phyloP scores from a whole-genome alignment of 1,140 invertebrate species.

The Oreohelix idahoensis region DNA sequence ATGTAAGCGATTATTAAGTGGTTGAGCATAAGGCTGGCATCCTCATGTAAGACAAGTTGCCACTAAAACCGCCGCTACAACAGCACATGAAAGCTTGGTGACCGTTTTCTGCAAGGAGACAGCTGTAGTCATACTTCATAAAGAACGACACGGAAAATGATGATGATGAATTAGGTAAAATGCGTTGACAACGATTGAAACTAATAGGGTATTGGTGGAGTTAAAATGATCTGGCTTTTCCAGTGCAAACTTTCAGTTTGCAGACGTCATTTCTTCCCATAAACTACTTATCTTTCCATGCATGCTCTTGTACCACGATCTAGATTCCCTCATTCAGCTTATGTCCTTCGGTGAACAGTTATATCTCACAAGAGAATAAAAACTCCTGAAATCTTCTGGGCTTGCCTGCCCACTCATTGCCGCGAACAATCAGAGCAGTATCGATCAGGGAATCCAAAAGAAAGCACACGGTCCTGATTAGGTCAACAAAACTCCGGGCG shows the following conservation, averaged over 20 bases:
- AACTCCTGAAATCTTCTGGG: neutral
- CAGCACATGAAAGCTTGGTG: too few species aligned
- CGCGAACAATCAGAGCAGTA: slow-evolving; percentile 22
- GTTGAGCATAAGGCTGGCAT: too few species aligned
- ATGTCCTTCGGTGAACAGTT: neutral
- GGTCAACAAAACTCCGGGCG: slow-evolving; percentile 30
- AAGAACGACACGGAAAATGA: too few species aligned
- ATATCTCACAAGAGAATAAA: neutral
- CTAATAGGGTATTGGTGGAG: too few species aligned
- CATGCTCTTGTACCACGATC: neutral
- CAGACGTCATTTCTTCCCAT: neutral
- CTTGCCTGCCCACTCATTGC: slow-evolving; percentile 17
- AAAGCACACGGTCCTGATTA: slow-evolving; percentile 38
- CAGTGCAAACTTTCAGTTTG: neutral
- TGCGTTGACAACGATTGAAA: too few species aligned
- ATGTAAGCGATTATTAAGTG: too few species aligned
- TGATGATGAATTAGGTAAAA: too few species aligned
- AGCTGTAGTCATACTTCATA: too few species aligned
- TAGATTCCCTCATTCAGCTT: neutral
- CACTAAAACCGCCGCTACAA: too few species aligned
- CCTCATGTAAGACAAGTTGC: too few species aligned
- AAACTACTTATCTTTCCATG: neutral
- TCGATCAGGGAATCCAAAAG: slow-evolving; percentile 31
- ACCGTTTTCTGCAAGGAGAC: too few species aligned
- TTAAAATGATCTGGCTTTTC: too few species aligned